Conservation (phyloP, 2,888 invertebrate species). For the Clivina fossor region DNA sequence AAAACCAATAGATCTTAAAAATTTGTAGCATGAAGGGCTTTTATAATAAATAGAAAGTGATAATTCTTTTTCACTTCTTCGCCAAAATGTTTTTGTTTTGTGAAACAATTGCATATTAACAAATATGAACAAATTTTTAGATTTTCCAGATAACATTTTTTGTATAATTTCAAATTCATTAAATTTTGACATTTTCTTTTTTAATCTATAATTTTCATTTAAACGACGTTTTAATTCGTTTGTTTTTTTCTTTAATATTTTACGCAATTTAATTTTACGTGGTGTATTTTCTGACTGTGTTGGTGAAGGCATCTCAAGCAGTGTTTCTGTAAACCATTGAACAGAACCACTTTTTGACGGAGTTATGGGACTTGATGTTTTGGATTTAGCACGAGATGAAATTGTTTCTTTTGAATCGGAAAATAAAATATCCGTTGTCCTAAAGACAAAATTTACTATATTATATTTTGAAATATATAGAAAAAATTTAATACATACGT, state of each 20-base stretch:
- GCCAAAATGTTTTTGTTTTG: constrained; percentile 4
- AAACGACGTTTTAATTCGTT: neutral
- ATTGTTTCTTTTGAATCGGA: no score
- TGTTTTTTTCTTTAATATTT: neutral
- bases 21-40: constrained; percentile 15
- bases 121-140: neutral
- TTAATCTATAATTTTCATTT: neutral
- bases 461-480: no score
- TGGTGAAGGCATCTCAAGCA: no score
- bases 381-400: no score
- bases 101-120: constrained; percentile 21
- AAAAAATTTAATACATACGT: no score
- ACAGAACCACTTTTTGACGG: no score
- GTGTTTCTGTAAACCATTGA: no score
- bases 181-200: constrained; percentile 4
- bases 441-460: no score
- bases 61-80: constrained; percentile 8
- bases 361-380: no score
- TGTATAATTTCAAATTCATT: constrained; percentile 1
- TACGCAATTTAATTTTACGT: neutral
- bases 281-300: neutral
- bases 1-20: constrained; percentile 5
- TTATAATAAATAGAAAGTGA: constrained; percentile 17
- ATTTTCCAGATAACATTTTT: neutral
- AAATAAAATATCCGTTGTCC: no score